Conservation (phyloP, 2,888 invertebrate species). For the Drosophila neonasuta region DNA sequence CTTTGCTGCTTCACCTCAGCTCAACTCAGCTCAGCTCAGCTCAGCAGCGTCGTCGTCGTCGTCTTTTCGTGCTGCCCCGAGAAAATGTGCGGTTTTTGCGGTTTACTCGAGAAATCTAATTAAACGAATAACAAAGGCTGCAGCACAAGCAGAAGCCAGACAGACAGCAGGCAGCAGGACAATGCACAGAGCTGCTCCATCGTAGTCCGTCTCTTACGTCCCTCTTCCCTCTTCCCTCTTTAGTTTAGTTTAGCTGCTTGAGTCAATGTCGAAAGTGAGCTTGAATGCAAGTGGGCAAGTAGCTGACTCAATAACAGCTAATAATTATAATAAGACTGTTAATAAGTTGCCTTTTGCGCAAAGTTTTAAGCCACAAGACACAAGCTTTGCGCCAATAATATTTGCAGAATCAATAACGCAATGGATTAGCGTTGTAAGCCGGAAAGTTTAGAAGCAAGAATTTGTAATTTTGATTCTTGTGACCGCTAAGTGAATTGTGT, state of each 20-base stretch:
- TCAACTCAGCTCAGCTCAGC: conserved; percentile 1
- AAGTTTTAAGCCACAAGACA: conserved; percentile 16
- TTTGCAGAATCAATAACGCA: conserved; percentile 14
- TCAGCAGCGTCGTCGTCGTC: conserved; percentile 7
- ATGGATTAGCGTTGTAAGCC: background rate
- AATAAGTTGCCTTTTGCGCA: conserved; percentile 31
- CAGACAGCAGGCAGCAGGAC: conserved; percentile 31
- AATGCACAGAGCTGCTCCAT: conserved; percentile 22
- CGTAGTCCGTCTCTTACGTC: background rate
- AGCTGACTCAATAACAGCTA: conserved; percentile 34
- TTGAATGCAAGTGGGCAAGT: conserved; percentile 7
- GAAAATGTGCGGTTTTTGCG: conserved; percentile 78
- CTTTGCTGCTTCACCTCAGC: no score
- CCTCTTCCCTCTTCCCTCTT: background rate
- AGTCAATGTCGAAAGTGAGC: conserved; percentile 36
- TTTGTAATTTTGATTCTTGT: no score
- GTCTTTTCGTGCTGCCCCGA: conserved; percentile 47
- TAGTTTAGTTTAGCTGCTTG: background rate
- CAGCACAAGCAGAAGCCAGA: conserved; percentile 9
- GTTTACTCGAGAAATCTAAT: conserved; percentile 77
- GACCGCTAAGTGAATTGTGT: no score
- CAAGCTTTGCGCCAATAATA: conserved; percentile 6
- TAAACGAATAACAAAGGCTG: conserved; percentile 70
- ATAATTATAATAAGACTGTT: conserved; percentile 40
- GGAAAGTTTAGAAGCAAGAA: background rate